A percentile compares a stretch with the other conserved stretches of the same genome.
phyloP scores from a whole-genome alignment of 2,797 vertebrate species.

The Tenualosa ilisha region DNA sequence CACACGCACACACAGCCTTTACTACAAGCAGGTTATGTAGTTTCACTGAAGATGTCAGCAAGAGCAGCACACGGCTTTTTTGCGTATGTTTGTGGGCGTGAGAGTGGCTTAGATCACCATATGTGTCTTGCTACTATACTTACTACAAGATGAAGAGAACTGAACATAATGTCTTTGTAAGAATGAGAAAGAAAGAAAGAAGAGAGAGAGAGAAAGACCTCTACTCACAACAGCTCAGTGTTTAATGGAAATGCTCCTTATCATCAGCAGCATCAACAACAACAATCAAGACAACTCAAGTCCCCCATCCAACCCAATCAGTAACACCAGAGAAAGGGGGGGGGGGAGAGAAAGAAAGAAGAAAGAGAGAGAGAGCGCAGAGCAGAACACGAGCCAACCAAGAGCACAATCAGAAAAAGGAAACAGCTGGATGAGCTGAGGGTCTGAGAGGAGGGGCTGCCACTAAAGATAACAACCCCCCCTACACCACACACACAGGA shows the following conservation, averaged over 20 bases:
- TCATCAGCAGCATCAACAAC: neutral
- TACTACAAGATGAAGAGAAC: neutral
- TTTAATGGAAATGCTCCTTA: neutral
- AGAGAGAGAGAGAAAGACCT: neutral
- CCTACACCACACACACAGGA: conserved; percentile 66
- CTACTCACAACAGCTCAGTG: neutral
- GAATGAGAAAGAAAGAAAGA: neutral
- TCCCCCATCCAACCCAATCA: neutral
- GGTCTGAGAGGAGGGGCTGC: conserved; percentile 22
- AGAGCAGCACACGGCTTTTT: neutral
- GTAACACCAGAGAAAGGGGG: neutral
- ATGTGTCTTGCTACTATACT: neutral
- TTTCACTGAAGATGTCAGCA: neutral
- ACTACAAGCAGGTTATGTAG: neutral
- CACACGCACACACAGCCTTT: neutral
- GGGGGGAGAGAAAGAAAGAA: neutral
- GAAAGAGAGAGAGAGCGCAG: neutral
- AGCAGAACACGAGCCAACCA: neutral
- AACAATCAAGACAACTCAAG: neutral
- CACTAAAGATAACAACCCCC: conserved; percentile 69
- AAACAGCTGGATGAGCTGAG: conserved; percentile 70
- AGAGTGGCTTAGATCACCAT: neutral
- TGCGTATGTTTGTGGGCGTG: neutral
- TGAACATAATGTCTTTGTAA: neutral
- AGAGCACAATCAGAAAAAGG: conserved; percentile 59